Base-by-base conservation (phyloP, 2,888 invertebrate species). In the Saturnia pavonia region DNA sequence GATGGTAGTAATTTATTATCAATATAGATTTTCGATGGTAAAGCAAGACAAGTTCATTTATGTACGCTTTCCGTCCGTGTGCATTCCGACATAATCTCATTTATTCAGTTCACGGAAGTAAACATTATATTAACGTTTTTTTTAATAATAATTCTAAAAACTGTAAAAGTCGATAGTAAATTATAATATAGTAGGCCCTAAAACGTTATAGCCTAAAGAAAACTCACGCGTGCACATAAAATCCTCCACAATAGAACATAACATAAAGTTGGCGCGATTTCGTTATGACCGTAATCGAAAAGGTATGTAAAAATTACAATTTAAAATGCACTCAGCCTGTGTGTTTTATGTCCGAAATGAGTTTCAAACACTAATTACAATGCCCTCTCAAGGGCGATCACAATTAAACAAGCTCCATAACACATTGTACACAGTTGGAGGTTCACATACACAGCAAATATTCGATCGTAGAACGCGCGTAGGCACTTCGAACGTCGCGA, bases 401-500 rank as follows among this genome's bases (percentile, higher is more conserved):
- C 92, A 87, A 80, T 74, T 75, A 85, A 87, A 86, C 83, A 87
- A 88, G 81, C 85, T 88, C 82, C 90, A 91, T 85, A 80, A 80
- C 88, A 89, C 88, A 86, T 60, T 27, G 27, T 78, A 83, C 80
- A 87, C 87, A 78, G 77, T 60, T 60, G 82, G 14, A 81, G 79
- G 75, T 83, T 84, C 88, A 88, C 89, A 84, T 85, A 79, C 85
- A 86, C 88, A 84, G 57, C 12, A 60, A 60, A 27, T 60, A 76
- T 77, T 81, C 80, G 82, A 82, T 87, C 85, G 85, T 77, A 72
- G 75, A 79, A 72, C 76, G 82, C 88, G 85, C 85, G 54, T 85
- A 80, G 80, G 79, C 84, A 83, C 89, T 86, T 79, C 91, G 79
- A 85, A 84, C 90, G 89, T 74, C 91, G 89, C 92, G 91, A 91